Base-by-base conservation (phyloP, 1,140 invertebrate genomes). In the Drosophila fuyamai region DNA sequence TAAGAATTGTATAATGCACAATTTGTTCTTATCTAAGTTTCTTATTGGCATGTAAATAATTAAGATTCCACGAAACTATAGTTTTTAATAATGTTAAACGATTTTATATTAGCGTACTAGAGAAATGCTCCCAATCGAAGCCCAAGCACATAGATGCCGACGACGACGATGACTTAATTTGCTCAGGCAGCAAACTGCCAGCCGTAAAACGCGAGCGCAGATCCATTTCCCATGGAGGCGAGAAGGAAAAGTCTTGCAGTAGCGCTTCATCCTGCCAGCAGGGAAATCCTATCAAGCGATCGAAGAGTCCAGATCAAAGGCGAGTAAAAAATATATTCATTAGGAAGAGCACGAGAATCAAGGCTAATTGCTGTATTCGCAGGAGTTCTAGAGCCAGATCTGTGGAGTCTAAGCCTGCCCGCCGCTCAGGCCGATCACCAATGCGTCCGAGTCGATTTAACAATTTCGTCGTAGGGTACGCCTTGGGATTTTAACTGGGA, bases 381-480 rank as follows among this genome's bases (percentile, higher is more conserved):
- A 71, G 65, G 12, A 54, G 10, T 6, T 81, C 27, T 23, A 66
- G 40, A n/a, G 12, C 47, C 38, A 76, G 8, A 16, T 76, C 81
- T 8, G 57, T 4, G 2, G 81, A 81, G 16, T n/a, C 61, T 7
- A 77, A 44, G 23, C 23, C 50, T 0, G 40, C 55, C 0, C 68
- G 79, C 5, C 81, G 81, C 27, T 75, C 81, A 5, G 60, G 46
- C 2, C 74, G 81, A 40, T 78, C 81, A 4, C 53, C 63, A 2
- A 55, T 70, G 0, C 66, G 44, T 14, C 67, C 82, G 8, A 18
- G 27, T 44, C 66, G 55, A 2, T 84, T 65, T 9, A 60, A 70
- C 27, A 76, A 81, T 18, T 71, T 50, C 5, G n/a, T 66, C n/a
- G 10, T 78, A 12, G 51, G 74, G 81, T 85, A 86, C 4, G 41